phyloP scores from a whole-genome alignment of 1,140 invertebrate genomes.

The Babylonia areolata region DNA sequence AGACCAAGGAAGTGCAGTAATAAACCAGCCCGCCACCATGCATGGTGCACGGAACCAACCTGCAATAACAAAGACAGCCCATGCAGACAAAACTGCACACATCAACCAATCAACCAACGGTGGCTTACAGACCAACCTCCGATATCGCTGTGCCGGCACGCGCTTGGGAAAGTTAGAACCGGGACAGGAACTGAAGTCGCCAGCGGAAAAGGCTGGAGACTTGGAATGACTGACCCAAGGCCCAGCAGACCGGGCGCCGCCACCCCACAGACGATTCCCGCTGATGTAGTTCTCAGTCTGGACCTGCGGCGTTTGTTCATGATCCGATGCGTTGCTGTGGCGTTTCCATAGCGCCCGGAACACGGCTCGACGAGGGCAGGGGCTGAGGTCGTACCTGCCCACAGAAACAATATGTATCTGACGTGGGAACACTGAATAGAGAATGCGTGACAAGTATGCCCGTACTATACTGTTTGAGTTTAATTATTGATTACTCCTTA shows the following conservation, averaged over 20 bases:
- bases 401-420: no score
- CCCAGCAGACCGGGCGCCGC: background rate
- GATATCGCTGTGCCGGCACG: background rate
- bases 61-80: no score
- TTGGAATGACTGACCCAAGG: background rate
- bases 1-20: no score
- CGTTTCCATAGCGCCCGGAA: constrained; percentile 7
- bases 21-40: no score
- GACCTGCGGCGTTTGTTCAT: background rate
- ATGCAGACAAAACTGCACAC: no score
- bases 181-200: background rate
- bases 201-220: background rate
- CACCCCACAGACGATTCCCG: background rate
- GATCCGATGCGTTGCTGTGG: background rate
- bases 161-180: background rate
- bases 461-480: no score
- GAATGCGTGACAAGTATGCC: no score
- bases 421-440: no score
- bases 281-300: background rate
- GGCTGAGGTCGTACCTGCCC: background rate
- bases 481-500: no score
- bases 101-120: no score
- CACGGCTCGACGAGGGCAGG: background rate
- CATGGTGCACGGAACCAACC: no score
- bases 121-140: background rate